Base-by-base conservation (phyloP, 1,140 invertebrate genomes). In the Planococcus citri region DNA sequence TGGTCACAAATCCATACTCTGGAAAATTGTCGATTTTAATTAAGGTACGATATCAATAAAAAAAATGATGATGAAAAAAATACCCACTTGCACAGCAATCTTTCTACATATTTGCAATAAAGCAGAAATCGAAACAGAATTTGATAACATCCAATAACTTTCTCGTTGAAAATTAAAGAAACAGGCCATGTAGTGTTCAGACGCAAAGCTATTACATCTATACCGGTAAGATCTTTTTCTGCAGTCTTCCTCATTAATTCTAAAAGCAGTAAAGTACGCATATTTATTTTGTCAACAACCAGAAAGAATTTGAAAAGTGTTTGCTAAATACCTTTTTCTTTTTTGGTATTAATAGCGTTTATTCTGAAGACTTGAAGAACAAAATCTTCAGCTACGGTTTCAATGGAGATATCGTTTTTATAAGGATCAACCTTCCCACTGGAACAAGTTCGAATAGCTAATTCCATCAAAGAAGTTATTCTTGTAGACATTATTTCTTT, bases 81-180 rank as follows among this genome's bases (percentile, higher is more conserved):
- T n/a, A n/a, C 69, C 70, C 70, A 89, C 88, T 88, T 88, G 82
- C 90, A 91, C 0, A 95, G 80, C 73, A 91, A 82, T 70, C 89
- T 82, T 78, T 96, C 94, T 4, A 95, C 88, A 75, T 94, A 88
- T 79, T 95, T 95, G 75, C 91, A 94, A 76, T 88, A 95, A 78
- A 98, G 95, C 21, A 98, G 80, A 81, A 97, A 94, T 71, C 95
- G 82, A 79, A 98, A 98, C 61, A 98, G 84, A 88, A 98, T 95
- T 82, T 98, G 95, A 79, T 98, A 98, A 77, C 92, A 91, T 27
- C 88, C 88, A 27, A 96, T 85, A 33, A 91, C 89, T 79, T 92
- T 94, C 75, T 89, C 84, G 78, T 96, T 96, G 3, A 98, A 82
- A 41, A 98, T 87, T 14, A 98, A 80, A 0, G 94, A 97, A 22